Conservation (phyloP, 2,797 vertebrate species). For the Aythya fuligula region DNA sequence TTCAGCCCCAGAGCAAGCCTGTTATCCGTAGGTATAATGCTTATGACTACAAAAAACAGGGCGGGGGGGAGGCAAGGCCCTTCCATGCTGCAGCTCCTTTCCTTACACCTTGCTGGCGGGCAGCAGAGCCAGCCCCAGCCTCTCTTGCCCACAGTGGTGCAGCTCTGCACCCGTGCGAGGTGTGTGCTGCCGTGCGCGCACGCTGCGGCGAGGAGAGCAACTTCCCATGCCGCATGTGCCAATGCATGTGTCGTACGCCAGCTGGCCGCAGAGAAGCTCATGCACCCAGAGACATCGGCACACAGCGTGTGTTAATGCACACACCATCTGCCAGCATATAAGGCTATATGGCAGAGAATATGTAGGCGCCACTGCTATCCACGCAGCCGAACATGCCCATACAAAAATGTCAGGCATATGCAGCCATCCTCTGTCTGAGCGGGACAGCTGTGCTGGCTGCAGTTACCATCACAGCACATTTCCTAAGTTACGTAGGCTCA, state of each 20-base stretch:
- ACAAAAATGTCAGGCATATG: rapidly evolving
- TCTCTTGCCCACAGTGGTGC: not conserved
- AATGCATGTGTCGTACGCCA: rapidly evolving
- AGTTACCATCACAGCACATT: not conserved
- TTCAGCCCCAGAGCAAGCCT: not conserved
- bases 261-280: not conserved
- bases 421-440: rapidly evolving
- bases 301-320: not conserved
- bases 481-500: not conserved
- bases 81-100: not conserved
- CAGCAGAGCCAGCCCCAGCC: not conserved
- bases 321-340: not conserved
- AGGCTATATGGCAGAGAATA: not conserved
- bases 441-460: not conserved
- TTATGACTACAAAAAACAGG: rapidly evolving
- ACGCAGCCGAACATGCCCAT: not conserved
- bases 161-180: not conserved
- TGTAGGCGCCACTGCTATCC: not conserved
- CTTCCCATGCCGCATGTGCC: not conserved
- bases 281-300: not conserved
- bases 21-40: no score
- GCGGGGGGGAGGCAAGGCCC: not conserved
- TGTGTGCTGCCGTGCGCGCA: rapidly evolving
- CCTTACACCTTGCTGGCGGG: not conserved
- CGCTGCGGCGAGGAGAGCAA: not conserved